Percentiles rank a stretch among this genome's conserved stretches.
These are phyloP conservation scores for Chloromyia formosa DNA, from an alignment of 2,888 invertebrate genomes.

Conservation along the genomic window DNA sequence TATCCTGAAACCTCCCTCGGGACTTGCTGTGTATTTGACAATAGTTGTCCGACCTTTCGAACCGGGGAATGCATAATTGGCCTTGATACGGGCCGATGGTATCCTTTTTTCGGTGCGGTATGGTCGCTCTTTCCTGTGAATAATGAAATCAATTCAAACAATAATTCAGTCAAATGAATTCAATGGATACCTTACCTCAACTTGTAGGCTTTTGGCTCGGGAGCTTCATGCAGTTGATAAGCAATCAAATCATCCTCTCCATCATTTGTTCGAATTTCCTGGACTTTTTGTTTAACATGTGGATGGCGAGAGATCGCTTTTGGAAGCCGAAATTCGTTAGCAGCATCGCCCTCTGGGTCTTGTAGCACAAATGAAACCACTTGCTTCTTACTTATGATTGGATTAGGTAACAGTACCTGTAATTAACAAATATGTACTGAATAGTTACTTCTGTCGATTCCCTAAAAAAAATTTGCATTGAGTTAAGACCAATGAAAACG, in stretches of 20 bases:
- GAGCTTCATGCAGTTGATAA: constrained; percentile 84
- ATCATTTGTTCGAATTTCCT: background rate
- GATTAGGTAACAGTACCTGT: background rate
- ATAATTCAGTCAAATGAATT: constrained; percentile 40
- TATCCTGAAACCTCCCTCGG: constrained; percentile 75
- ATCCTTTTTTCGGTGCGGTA: constrained; percentile 83
- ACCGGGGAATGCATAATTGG: constrained; percentile 84
- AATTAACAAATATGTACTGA: background rate
- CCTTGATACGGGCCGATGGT: constrained; percentile 77
- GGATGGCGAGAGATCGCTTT: background rate
- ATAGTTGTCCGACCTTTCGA: constrained; percentile 78
- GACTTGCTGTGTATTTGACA: constrained; percentile 79
- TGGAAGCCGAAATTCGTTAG: background rate
- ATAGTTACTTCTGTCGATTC: too few species aligned
- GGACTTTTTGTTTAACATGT: background rate
- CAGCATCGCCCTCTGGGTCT: background rate
- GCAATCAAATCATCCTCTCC: constrained; percentile 62
- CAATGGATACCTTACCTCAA: constrained; percentile 74
- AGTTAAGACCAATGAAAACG: too few species aligned
- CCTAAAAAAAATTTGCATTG: background rate
- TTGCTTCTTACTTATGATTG: background rate
- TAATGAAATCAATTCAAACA: constrained; percentile 34
- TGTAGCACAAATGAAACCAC: background rate
- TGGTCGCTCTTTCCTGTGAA: constrained; percentile 78
- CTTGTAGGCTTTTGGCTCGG: constrained; percentile 83